A percentile compares a stretch with the other conserved stretches of the same genome.
phyloP scores from a whole-genome alignment of 1,140 invertebrate species.

The Polypedilum pembai region DNA sequence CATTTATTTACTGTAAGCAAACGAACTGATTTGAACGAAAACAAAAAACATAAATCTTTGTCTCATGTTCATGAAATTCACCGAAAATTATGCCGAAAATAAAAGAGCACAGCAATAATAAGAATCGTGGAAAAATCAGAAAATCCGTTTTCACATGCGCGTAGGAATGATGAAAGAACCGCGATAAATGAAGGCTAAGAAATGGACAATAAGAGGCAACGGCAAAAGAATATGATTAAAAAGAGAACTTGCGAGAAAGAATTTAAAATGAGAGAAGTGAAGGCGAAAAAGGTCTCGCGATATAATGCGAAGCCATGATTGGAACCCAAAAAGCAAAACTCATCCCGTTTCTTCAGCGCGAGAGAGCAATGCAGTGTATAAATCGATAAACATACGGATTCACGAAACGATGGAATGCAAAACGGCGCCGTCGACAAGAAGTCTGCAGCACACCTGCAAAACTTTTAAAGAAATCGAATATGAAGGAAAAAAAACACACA shows the following conservation, averaged over 20 bases:
- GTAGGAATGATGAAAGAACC: slow-evolving; percentile 9
- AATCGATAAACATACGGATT: slow-evolving; percentile 6
- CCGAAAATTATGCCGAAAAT: slow-evolving; percentile 6
- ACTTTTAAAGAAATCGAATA: slow-evolving; percentile 15
- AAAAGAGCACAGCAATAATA: not conserved
- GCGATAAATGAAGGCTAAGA: slow-evolving; percentile 16
- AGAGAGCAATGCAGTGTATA: not conserved
- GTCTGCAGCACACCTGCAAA: slow-evolving; percentile 25
- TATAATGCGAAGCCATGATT: not conserved
- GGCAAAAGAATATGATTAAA: slow-evolving; percentile 19
- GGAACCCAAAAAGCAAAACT: not conserved
- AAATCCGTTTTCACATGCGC: slow-evolving; percentile 24
- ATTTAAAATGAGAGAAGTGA: not conserved
- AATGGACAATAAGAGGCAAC: slow-evolving; percentile 11
- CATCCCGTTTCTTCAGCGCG: not conserved
- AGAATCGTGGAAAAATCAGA: slow-evolving; percentile 25
- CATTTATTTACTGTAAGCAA: too few relatives aligned
- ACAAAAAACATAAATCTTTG: slow-evolving; percentile 19
- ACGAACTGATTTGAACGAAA: not conserved
- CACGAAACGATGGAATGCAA: slow-evolving; percentile 22
- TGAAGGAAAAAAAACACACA: not conserved
- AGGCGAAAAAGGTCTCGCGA: slow-evolving; percentile 21
- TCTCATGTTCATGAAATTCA: slow-evolving; percentile 18
- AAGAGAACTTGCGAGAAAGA: slow-evolving; percentile 15
- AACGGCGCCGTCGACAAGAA: slow-evolving; percentile 20